Conservation (phyloP, 1,140 invertebrate species). For the Phymorhynchus buccinoides region DNA sequence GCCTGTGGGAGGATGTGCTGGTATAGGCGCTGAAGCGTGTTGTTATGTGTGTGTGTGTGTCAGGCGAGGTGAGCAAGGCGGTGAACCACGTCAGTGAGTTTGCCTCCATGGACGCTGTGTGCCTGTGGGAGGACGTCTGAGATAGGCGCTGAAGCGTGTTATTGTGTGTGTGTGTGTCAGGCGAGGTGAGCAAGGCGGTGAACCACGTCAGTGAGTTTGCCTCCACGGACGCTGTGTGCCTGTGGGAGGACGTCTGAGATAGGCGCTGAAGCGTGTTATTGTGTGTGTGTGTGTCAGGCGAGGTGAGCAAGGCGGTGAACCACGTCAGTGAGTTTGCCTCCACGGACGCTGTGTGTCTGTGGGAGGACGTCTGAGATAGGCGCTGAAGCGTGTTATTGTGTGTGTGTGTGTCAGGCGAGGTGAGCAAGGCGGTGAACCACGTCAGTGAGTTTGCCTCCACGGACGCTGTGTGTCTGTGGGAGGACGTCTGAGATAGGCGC, state of each 20-base stretch:
- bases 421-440: constrained; percentile 62
- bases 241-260: constrained; percentile 51
- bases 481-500: no score
- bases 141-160: no score
- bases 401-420: no score
- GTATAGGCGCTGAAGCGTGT: background rate
- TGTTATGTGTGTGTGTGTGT: background rate
- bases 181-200: constrained; percentile 55
- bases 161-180: no score
- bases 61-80: constrained; percentile 61
- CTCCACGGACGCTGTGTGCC: constrained; percentile 61
- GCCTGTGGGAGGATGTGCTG: background rate
- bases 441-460: constrained; percentile 62
- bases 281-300: no score
- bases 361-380: no score
- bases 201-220: constrained; percentile 66
- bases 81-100: constrained; percentile 63
- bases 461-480: constrained; percentile 58
- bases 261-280: no score
- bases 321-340: constrained; percentile 63
- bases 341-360: constrained; percentile 60
- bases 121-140: constrained; percentile 44
- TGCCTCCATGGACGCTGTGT: constrained; percentile 64
- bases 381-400: no score
- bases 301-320: constrained; percentile 59